Conservation (phyloP, 1,140 invertebrate genomes). For the Andrena cerasifolii region DNA sequence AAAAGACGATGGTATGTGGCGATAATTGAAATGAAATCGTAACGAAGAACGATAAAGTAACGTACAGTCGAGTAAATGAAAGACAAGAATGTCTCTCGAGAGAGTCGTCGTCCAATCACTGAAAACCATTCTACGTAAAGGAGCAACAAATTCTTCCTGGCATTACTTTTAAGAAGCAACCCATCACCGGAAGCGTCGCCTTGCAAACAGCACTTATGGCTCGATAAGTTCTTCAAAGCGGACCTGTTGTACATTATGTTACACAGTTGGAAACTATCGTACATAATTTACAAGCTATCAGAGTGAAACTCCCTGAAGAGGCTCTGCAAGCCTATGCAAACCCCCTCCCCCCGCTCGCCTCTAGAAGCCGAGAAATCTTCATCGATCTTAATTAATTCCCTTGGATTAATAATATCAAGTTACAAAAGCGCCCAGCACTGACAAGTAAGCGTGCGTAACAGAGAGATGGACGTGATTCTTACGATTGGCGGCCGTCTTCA, state of each 20-base stretch:
- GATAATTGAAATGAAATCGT: neutral
- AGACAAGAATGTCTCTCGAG: neutral
- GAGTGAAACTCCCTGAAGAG: too few species aligned
- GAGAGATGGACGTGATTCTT: slow-evolving; percentile 68
- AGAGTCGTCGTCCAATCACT: too few species aligned
- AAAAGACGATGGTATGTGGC: slow-evolving; percentile 5
- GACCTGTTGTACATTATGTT: too few species aligned
- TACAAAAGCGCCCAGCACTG: slow-evolving; percentile 3
- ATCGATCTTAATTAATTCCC: neutral
- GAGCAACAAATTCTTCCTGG: neutral
- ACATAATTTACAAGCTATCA: too few species aligned
- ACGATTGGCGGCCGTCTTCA: slow-evolving; percentile 80
- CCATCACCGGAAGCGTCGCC: too few species aligned
- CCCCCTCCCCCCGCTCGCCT: neutral
- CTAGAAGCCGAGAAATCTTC: neutral
- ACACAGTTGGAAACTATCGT: too few species aligned
- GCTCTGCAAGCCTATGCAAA: neutral
- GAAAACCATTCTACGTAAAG: neutral
- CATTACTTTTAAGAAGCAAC: neutral
- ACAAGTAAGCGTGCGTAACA: slow-evolving; percentile 33
- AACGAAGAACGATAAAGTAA: neutral
- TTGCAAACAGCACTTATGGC: too few species aligned
- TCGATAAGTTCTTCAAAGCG: too few species aligned
- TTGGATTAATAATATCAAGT: neutral
- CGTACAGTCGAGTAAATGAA: neutral